These are phyloP conservation scores for Tetraodon nigroviridis DNA, from an alignment of 2,113 vertebrate genomes.

Conservation along the genomic window DNA sequence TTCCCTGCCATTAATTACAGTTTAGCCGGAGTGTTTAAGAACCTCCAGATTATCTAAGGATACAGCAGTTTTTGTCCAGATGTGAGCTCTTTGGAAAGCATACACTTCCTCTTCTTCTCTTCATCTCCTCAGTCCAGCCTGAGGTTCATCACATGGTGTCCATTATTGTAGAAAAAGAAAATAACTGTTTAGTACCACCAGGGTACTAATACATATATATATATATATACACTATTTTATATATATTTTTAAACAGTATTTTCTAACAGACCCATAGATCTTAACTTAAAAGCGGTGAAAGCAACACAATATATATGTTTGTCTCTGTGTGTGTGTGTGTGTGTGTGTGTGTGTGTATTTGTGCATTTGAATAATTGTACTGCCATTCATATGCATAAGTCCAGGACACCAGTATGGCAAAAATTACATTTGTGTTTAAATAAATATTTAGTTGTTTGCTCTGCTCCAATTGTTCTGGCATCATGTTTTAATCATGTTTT, in stretches of 20 bases:
- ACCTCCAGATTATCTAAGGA: conserved; percentile 62
- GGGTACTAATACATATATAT: too few relatives aligned
- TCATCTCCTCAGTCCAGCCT: conserved; percentile 30
- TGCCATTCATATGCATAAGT: conserved; percentile 47
- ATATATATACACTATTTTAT: too few relatives aligned
- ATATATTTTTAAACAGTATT: too few relatives aligned
- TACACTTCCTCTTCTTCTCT: conserved; percentile 49
- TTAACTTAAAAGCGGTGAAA: conserved; percentile 10
- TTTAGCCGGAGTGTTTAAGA: conserved; percentile 47
- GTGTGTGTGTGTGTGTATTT: conserved; percentile 18
- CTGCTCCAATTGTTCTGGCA: conserved; percentile 14
- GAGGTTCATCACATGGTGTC: conserved; percentile 60
- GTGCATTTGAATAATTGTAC: not conserved
- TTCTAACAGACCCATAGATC: conserved; percentile 14
- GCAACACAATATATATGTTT: not conserved
- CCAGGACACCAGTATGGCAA: conserved; percentile 76
- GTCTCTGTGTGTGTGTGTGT: not conserved
- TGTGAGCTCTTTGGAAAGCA: conserved; percentile 57
- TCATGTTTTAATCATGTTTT: not conserved
- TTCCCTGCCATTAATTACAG: conserved; percentile 66
- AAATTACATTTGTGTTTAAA: conserved; percentile 66
- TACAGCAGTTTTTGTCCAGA: conserved; percentile 68
- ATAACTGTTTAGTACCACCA: conserved; percentile 56
- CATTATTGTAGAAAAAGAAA: conserved; percentile 65
- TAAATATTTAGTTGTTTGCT: conserved; percentile 16